Base-by-base conservation (phyloP, 2,113 vertebrate genomes). In the Gallinago paraguaiae region DNA sequence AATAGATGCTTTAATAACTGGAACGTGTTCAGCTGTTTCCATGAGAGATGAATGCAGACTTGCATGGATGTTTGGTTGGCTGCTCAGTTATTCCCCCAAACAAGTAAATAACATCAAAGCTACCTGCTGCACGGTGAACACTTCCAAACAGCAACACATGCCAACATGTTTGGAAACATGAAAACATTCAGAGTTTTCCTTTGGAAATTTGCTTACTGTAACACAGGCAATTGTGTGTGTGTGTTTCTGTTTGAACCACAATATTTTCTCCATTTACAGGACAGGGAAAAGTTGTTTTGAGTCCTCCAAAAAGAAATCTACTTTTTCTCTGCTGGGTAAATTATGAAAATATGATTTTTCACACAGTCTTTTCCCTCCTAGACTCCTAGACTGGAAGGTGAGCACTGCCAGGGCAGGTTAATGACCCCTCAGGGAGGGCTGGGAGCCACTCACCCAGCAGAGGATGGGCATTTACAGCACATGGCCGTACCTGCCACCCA, bases 1-100 rank as follows among this genome's bases (percentile, higher is more conserved):
- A 92, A 57, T 6, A 86, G 69, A 48, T 81, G 76, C 43, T 91
- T 88, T 81, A 83, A 74, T 88, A 91, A 83, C 39, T 84, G 92
- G 82, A 74, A 78, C 41, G 6, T 33, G 50, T 54, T 93, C 39
- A 33, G 59, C 41, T 84, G 24, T 81, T 96, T 90, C 46, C 37
- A 67, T 12, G 51, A 83, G 54, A 85, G 59, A 83, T 57, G 64
- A 90, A 86, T 22, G 39, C 64, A 88, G 72, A 63, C 25, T 68
- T 51, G 65, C 48, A 46, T 0, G 6, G 78, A 31, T 31, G 33
- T 61, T 85, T 79, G 61, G 65, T 20, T 93, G 90, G 43, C 82
- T 96, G 94, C 71, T 93, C 92, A 7, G 61, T 77, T 90, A 54
- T 70, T 86, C 82, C 67, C 54, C 11, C 59, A 86, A 75, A 22